Percentiles rank a stretch among this genome's conserved stretches.
Evolutionary conservation across 1,140 invertebrate species (phyloP).

Genomic region (Diachasmimorpha longicaudata): DNA sequence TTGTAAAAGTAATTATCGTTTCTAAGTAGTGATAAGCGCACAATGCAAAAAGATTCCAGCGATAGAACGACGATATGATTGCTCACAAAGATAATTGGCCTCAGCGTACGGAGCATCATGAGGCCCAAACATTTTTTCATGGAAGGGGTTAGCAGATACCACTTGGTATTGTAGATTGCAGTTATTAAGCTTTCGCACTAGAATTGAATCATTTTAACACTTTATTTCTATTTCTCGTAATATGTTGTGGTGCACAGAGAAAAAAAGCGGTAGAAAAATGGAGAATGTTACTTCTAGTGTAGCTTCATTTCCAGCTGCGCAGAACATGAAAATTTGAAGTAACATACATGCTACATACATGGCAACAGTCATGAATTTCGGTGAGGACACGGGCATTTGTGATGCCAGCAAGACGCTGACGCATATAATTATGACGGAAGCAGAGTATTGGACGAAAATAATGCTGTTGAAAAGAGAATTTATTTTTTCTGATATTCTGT

Average conservation of each 20-base stretch:
- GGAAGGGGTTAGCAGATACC: background rate
- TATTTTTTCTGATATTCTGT: background rate
- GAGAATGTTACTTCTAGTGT: background rate
- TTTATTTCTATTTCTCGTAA: background rate
- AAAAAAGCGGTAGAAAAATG: no score
- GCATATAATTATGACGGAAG: background rate
- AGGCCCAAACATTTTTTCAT: slow-evolving; percentile 9
- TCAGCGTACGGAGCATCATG: slow-evolving; percentile 20
- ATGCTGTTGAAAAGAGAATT: background rate
- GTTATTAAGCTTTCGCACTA: background rate
- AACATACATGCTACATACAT: background rate
- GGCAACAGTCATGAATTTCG: background rate
- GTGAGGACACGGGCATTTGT: background rate
- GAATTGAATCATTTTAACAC: background rate
- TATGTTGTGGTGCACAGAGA: background rate
- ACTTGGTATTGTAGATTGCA: background rate
- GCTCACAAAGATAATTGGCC: slow-evolving; percentile 9
- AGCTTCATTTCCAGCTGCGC: background rate
- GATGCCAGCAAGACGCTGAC: background rate
- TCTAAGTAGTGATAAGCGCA: background rate
- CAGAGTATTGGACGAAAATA: background rate
- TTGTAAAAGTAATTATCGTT: background rate
- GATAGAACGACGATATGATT: slow-evolving; percentile 7
- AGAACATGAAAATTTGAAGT: background rate
- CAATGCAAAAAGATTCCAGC: background rate